Evolutionary conservation across 2,113 vertebrate species (phyloP).

Genomic region (Agelaius tricolor): DNA sequence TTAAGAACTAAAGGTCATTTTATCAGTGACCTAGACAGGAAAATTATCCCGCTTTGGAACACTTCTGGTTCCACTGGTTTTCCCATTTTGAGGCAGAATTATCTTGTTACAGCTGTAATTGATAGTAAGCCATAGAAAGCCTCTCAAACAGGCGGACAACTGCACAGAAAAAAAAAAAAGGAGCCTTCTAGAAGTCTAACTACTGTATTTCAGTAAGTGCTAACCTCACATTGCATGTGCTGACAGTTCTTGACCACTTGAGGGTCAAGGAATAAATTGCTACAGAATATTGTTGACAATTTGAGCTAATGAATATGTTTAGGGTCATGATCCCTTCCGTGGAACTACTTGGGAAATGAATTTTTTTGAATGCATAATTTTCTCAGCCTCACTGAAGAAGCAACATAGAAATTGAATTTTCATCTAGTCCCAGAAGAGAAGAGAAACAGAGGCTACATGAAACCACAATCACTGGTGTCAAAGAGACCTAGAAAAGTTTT

Average conservation of each 20-base stretch:
- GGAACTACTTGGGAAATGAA: not conserved
- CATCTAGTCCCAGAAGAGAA: not conserved
- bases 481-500: not conserved
- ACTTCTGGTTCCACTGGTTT: not conserved
- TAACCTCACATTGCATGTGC: not conserved
- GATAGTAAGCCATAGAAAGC: not conserved
- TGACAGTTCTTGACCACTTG: not conserved
- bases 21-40: not conserved
- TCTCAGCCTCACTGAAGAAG: not conserved
- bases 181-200: not conserved
- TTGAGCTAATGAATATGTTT: slow-evolving; percentile 43
- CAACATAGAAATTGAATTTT: not conserved
- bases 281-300: slow-evolving; percentile 26
- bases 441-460: not conserved
- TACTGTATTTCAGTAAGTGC: not conserved
- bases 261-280: slow-evolving; percentile 27
- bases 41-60: not conserved
- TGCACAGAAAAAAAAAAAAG: not conserved
- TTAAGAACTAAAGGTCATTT: not conserved
- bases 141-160: not conserved
- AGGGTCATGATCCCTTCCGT: not conserved
- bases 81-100: not conserved
- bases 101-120: not conserved
- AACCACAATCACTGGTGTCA: not conserved
- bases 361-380: slow-evolving; percentile 17